Evolutionary conservation across 2,888 invertebrate genomes (phyloP).

Genomic region (Poecilobothrus nobilitatus): DNA sequence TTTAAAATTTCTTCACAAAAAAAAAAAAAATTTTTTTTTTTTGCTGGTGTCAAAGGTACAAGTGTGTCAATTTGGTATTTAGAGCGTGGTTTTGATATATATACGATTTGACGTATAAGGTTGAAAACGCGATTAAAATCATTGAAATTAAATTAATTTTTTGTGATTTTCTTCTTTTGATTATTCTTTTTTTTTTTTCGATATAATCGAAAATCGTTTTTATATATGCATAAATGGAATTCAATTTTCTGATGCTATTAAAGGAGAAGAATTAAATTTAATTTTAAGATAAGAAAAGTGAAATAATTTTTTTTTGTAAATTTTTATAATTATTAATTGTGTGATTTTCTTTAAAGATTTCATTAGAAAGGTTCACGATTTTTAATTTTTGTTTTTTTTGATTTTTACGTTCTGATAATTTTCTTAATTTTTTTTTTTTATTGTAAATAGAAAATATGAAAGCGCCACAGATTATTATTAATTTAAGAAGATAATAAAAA

Average conservation of each 20-base stretch:
- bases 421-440: background rate
- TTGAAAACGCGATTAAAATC: background rate
- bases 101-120: background rate
- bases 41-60: background rate
- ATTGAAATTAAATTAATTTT: background rate
- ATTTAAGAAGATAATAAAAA: background rate
- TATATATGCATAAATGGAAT: background rate
- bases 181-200: background rate
- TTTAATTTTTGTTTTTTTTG: background rate
- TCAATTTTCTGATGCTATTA: background rate
- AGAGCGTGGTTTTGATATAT: background rate
- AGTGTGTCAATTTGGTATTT: background rate
- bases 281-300: background rate
- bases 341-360: background rate
- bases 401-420: background rate
- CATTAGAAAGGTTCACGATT: background rate
- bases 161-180: background rate
- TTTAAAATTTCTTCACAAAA: background rate
- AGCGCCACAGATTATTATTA: background rate
- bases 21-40: background rate
- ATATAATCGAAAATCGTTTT: background rate
- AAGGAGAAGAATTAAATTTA: background rate
- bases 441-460: background rate
- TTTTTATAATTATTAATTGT: background rate
- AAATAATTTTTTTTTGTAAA: background rate